A percentile compares a stretch with the other conserved stretches of the same genome.
These are phyloP conservation scores for Stichopus chloronotus DNA, from an alignment of 35 echinoderm and acorn worm species.

Conservation along the genomic window DNA sequence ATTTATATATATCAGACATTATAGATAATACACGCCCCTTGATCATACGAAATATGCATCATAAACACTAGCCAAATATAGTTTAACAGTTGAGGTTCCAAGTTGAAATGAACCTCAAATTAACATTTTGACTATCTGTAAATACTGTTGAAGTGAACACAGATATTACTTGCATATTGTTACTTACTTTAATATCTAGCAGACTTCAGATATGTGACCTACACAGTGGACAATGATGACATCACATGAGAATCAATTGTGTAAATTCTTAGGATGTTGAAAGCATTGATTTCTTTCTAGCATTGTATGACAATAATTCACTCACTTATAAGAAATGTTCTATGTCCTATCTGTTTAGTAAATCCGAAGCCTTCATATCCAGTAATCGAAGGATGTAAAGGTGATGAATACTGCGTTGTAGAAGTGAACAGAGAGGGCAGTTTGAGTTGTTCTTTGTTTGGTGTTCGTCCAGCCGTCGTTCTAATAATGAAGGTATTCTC, in stretches of 20 bases:
- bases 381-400: not conserved
- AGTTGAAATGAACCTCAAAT: no score
- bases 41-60: no score
- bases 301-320: not conserved
- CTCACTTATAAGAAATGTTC: not conserved
- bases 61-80: no score
- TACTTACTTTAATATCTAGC: not conserved
- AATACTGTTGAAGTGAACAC: no score
- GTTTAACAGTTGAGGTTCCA: no score
- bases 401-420: not conserved
- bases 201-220: not conserved
- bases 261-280: not conserved
- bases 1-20: no score
- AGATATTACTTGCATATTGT: not conserved
- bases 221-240: not conserved
- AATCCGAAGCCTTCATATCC: not conserved
- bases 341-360: not conserved
- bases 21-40: no score
- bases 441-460: not conserved
- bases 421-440: not conserved
- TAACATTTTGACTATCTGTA: no score
- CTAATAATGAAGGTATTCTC: not conserved
- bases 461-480: not conserved
- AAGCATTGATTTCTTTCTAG: not conserved
- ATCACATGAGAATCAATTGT: not conserved